Evolutionary conservation across 1,140 invertebrate genomes (phyloP).

Genomic region (Hydropsyche tenuis): DNA sequence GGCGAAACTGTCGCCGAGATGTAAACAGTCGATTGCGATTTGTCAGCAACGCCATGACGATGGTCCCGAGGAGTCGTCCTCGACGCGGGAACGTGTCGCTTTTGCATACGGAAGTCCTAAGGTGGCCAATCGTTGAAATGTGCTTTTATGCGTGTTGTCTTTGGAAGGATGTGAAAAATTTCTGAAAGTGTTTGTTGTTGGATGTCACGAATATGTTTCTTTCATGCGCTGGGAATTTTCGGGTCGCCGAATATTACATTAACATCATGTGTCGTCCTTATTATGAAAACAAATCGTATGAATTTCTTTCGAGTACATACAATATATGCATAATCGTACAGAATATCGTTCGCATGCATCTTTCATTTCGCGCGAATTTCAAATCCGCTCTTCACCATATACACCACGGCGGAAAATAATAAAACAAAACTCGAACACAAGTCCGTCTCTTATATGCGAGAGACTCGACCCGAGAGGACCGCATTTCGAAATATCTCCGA

Average conservation of each 20-base stretch:
- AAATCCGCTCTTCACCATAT: not conserved
- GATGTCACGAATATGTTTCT: too few relatives aligned
- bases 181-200: too few relatives aligned
- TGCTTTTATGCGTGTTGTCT: too few relatives aligned
- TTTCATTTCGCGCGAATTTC: not conserved
- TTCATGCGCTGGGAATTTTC: too few relatives aligned
- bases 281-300: too few relatives aligned
- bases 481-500: conserved; percentile 34
- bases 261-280: too few relatives aligned
- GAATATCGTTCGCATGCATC: not conserved
- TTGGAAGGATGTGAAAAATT: too few relatives aligned
- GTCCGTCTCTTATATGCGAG: not conserved
- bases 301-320: too few relatives aligned
- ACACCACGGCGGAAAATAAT: not conserved
- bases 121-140: too few relatives aligned
- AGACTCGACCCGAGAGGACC: not conserved
- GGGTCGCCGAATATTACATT: too few relatives aligned
- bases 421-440: not conserved
- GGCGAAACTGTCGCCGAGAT: conserved; percentile 27
- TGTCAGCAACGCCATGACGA: conserved; percentile 38
- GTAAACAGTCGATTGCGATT: conserved; percentile 46
- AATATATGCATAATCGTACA: too few relatives aligned
- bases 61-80: conserved; percentile 35
- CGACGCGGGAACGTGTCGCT: not conserved
- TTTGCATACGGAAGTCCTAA: too few relatives aligned